Evolutionary conservation across 2,888 invertebrate species (phyloP).

Genomic region (Thymelicus sylvestris): DNA sequence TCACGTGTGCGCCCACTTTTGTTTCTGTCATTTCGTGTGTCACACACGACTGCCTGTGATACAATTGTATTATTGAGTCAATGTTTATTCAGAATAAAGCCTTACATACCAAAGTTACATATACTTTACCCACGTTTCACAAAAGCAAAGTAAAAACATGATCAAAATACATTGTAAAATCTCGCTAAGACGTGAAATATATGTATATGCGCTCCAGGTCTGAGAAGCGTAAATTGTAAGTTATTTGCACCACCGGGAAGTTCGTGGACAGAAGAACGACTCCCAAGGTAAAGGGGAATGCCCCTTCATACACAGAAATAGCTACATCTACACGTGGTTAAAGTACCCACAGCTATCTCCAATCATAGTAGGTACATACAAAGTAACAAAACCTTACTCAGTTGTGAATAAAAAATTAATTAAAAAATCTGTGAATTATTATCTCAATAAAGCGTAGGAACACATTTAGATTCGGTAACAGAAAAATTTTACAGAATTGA

Average conservation of each 20-base stretch:
- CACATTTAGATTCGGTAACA: neutral
- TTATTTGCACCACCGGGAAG: slow-evolving; percentile 34
- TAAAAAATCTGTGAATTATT: neutral
- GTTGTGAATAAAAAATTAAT: neutral
- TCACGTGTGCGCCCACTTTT: slow-evolving; percentile 74
- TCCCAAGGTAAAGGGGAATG: slow-evolving; percentile 40
- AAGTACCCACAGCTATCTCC: neutral
- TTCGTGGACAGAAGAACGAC: slow-evolving; percentile 32
- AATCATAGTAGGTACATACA: neutral
- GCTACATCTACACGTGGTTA: neutral
- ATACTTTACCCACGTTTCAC: neutral
- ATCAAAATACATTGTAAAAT: neutral
- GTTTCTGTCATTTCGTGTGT: slow-evolving; percentile 68
- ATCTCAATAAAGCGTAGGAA: neutral
- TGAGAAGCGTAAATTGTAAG: slow-evolving; percentile 36
- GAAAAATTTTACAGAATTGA: neutral
- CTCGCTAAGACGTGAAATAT: slow-evolving; percentile 28
- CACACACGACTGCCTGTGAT: slow-evolving; percentile 50
- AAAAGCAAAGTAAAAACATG: neutral
- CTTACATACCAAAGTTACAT: neutral
- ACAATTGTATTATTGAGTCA: slow-evolving; percentile 48
- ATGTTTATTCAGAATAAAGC: slow-evolving; percentile 16
- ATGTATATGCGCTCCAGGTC: slow-evolving; percentile 17
- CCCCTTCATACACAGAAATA: slow-evolving; percentile 9
- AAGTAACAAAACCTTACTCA: neutral